Conservation (phyloP, 2,113 vertebrate species). For the Hoplias malabaricus region DNA sequence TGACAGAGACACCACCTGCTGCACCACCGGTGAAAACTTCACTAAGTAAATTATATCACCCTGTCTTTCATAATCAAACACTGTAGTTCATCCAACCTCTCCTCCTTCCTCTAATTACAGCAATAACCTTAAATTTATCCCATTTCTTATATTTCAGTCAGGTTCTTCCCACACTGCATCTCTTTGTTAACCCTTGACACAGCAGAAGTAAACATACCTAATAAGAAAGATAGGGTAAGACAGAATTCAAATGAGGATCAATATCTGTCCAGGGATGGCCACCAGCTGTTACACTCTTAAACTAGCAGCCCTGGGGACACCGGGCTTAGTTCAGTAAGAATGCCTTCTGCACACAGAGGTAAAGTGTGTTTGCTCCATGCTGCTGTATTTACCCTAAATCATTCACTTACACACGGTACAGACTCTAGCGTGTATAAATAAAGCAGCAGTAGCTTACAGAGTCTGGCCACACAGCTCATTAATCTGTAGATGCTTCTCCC, state of each 20-base stretch:
- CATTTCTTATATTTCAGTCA: background rate
- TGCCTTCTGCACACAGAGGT: slow-evolving; percentile 30
- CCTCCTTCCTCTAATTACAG: background rate
- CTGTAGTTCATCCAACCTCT: background rate
- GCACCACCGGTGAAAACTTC: no score
- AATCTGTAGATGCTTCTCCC: no score
- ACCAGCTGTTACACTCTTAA: slow-evolving; percentile 51
- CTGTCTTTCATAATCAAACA: background rate
- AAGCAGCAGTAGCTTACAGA: background rate
- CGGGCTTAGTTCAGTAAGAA: background rate
- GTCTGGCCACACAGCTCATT: no score
- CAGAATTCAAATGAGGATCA: slow-evolving; percentile 15
- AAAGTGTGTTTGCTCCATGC: slow-evolving; percentile 25
- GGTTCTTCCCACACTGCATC: no score
- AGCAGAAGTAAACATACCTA: slow-evolving; percentile 8
- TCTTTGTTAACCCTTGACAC: background rate
- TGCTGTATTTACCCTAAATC: slow-evolving; percentile 34
- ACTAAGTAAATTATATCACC: no score
- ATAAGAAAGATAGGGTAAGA: background rate
- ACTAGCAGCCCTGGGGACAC: slow-evolving; percentile 5
- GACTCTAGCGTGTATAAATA: slow-evolving; percentile 33
- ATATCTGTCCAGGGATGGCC: slow-evolving; percentile 10
- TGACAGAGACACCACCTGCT: no score
- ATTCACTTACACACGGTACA: slow-evolving; percentile 41
- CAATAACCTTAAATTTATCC: background rate